Evolutionary conservation across 2,113 vertebrate genomes (phyloP).

Genomic region (Atrichornis clamosus): DNA sequence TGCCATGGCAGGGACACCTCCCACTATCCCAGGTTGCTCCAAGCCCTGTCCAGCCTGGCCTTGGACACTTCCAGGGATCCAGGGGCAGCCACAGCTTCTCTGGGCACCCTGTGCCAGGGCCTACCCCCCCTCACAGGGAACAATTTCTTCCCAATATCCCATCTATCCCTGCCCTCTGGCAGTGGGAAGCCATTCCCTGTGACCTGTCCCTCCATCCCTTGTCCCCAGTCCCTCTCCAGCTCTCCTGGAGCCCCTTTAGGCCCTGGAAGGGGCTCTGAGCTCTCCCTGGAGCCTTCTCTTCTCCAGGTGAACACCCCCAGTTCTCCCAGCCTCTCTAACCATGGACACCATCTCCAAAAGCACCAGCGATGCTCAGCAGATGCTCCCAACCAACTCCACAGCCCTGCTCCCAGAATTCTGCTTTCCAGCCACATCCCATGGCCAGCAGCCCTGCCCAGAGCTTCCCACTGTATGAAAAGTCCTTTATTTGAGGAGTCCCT

Average conservation of each 20-base stretch:
- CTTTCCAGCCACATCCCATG: neutral
- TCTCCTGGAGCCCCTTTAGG: neutral
- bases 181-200: neutral
- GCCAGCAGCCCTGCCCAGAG: neutral
- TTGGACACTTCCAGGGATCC: neutral
- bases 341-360: neutral
- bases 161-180: neutral
- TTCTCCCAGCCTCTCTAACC: neutral
- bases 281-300: neutral
- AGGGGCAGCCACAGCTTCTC: neutral
- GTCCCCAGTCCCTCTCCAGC: neutral
- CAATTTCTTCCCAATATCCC: neutral
- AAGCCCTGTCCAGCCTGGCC: neutral
- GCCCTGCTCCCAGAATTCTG: rapidly evolving
- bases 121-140: rapidly evolving
- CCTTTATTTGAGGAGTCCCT: neutral
- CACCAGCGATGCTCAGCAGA: rapidly evolving
- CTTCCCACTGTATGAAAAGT: neutral
- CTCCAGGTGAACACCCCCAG: neutral
- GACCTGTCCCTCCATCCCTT: neutral
- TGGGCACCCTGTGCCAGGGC: neutral
- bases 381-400: neutral
- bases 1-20: neutral
- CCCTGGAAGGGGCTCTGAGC: rapidly evolving
- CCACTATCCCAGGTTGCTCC: neutral